phyloP scores from a whole-genome alignment of 2,888 invertebrate species.

The Amiota communis region DNA sequence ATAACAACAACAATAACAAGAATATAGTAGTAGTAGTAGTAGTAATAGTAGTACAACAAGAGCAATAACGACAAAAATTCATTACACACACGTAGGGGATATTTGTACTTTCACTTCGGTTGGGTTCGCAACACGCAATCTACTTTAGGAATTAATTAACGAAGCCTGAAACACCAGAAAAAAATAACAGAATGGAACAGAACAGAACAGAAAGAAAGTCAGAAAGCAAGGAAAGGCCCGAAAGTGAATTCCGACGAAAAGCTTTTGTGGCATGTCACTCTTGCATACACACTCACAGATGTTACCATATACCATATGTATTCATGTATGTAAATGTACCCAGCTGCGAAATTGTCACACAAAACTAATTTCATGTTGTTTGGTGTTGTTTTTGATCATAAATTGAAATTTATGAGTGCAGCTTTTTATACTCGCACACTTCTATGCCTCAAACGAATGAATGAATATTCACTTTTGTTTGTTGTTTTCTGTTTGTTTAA shows the following conservation, averaged over 20 bases:
- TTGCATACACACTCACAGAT: too few relatives aligned
- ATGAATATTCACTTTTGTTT: slow-evolving; percentile 12
- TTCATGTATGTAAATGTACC: background rate
- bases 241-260: too few relatives aligned
- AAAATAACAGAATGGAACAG: background rate
- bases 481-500: background rate
- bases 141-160: slow-evolving; percentile 18
- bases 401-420: slow-evolving; percentile 21
- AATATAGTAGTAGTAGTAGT: too few relatives aligned
- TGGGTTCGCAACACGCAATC: background rate
- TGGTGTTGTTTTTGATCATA: background rate
- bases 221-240: too few relatives aligned
- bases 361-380: slow-evolving; percentile 18
- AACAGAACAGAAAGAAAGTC: background rate
- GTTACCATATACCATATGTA: too few relatives aligned
- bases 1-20: too few relatives aligned
- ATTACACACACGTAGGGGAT: background rate
- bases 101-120: background rate
- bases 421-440: slow-evolving; percentile 6
- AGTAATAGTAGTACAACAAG: too few relatives aligned
- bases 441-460: background rate
- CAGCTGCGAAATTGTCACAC: slow-evolving; percentile 14
- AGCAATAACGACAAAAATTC: slow-evolving; percentile 4
- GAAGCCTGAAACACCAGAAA: background rate
- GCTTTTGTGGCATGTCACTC: too few relatives aligned